A percentile compares a stretch with the other conserved stretches of the same genome.
Conservation (phyloP, 2,888 invertebrate genomes). For the Eurytoma californica region DNA sequence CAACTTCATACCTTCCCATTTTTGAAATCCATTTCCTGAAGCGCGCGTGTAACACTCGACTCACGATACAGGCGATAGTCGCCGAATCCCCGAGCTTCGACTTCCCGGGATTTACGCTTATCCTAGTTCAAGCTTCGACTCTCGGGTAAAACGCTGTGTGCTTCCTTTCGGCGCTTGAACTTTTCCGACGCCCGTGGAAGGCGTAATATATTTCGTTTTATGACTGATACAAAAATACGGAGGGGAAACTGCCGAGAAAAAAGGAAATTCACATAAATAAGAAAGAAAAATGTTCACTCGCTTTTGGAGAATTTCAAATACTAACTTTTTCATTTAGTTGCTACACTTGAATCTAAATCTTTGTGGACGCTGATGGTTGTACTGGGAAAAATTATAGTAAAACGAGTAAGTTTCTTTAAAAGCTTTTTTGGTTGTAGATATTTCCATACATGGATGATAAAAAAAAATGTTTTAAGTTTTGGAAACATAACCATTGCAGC, state of each 20-base stretch:
- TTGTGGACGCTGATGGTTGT: too few species aligned
- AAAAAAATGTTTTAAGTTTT: too few species aligned
- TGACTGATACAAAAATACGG: not conserved
- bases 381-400: too few species aligned
- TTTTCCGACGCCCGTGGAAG: constrained; percentile 9
- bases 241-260: not conserved
- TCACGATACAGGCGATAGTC: constrained; percentile 43
- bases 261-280: not conserved
- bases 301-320: not conserved
- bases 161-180: constrained; percentile 30
- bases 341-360: too few species aligned
- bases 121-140: constrained; percentile 57
- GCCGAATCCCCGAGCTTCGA: constrained; percentile 57
- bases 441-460: too few species aligned
- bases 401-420: too few species aligned
- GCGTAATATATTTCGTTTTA: constrained; percentile 33
- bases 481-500: too few species aligned
- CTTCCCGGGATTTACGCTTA: constrained; percentile 61
- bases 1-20: not conserved
- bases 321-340: too few species aligned
- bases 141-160: constrained; percentile 42
- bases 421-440: too few species aligned
- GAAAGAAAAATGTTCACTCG: constrained; percentile 8
- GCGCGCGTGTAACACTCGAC: constrained; percentile 27
- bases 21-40: constrained; percentile 28